Percentiles rank a stretch among this genome's conserved stretches.
Evolutionary conservation across 2,888 invertebrate genomes (phyloP).

Genomic region (Hetaerina titia): DNA sequence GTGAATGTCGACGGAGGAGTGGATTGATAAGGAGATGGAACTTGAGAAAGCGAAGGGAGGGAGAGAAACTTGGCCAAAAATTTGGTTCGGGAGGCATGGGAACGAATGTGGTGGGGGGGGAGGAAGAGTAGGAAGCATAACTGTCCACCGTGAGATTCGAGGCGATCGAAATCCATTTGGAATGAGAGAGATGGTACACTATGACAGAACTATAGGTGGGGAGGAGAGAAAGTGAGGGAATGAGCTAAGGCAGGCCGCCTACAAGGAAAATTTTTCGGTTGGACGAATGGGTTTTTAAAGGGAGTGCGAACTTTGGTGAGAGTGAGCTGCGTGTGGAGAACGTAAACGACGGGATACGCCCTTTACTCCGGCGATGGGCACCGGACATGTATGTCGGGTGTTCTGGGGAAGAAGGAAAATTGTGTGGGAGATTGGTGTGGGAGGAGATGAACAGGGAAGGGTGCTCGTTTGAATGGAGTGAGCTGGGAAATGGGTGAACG

Average conservation of each 20-base stretch:
- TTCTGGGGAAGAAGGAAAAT: not conserved
- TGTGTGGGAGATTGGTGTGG: not conserved
- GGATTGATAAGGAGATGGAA: not conserved
- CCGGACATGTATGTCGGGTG: not conserved
- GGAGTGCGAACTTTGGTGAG: not conserved
- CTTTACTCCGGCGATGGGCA: no score
- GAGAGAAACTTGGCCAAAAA: not conserved
- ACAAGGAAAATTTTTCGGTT: not conserved
- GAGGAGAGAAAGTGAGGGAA: not conserved
- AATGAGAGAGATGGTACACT: not conserved
- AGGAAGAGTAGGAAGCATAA: not conserved
- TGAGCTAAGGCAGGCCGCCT: not conserved
- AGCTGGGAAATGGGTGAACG: not conserved
- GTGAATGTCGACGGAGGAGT: no score
- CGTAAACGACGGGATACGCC: not conserved
- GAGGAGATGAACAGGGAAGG: not conserved
- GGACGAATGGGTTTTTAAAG: not conserved
- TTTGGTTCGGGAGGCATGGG: not conserved
- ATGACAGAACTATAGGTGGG: not conserved
- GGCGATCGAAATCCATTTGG: not conserved
- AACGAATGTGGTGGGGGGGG: not conserved
- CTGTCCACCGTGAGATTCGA: not conserved
- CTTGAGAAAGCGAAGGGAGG: not conserved
- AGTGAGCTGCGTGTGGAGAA: not conserved
- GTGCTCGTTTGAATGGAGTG: no score